A percentile compares a stretch with the other conserved stretches of the same genome.
Conservation (phyloP, 2,888 invertebrate genomes). For the Erebia palarica region DNA sequence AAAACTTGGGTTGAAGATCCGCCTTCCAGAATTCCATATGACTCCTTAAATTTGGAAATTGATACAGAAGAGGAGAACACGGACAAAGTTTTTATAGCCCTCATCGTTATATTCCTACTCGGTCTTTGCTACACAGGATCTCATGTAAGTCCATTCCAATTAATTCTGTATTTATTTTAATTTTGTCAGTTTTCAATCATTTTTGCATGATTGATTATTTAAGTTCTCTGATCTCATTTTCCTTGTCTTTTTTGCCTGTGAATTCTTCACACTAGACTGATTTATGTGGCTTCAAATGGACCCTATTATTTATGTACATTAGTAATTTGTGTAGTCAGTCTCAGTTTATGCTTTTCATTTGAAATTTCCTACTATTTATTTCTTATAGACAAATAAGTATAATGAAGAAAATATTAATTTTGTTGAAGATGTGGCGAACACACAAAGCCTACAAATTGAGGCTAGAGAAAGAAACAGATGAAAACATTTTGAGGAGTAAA, state of each 20-base stretch:
- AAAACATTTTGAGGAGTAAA: constrained; percentile 87
- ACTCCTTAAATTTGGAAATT: constrained; percentile 87
- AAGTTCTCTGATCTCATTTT: too few relatives aligned
- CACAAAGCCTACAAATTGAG: constrained; percentile 88
- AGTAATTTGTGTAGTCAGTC: too few relatives aligned
- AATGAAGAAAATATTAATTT: background rate
- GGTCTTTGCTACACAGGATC: constrained; percentile 84
- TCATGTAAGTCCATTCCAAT: constrained; percentile 77
- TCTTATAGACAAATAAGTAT: background rate
- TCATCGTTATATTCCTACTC: constrained; percentile 88
- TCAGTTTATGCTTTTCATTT: too few relatives aligned
- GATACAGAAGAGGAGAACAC: constrained; percentile 91
- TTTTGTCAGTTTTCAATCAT: background rate
- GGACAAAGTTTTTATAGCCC: constrained; percentile 90
- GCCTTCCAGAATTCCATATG: constrained; percentile 88
- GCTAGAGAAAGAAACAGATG: constrained; percentile 89
- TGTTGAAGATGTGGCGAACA: constrained; percentile 85
- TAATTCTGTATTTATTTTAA: constrained; percentile 16
- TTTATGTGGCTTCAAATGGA: too few relatives aligned
- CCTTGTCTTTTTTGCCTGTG: too few relatives aligned
- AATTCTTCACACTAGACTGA: too few relatives aligned
- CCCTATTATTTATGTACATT: too few relatives aligned
- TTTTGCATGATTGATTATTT: too few relatives aligned
- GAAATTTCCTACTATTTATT: too few relatives aligned
- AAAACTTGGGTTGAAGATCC: constrained; percentile 93